Percentiles rank a stretch among this genome's conserved stretches.
phyloP scores from a whole-genome alignment of 2,113 vertebrate genomes.

The Ceyx cyanopectus region DNA sequence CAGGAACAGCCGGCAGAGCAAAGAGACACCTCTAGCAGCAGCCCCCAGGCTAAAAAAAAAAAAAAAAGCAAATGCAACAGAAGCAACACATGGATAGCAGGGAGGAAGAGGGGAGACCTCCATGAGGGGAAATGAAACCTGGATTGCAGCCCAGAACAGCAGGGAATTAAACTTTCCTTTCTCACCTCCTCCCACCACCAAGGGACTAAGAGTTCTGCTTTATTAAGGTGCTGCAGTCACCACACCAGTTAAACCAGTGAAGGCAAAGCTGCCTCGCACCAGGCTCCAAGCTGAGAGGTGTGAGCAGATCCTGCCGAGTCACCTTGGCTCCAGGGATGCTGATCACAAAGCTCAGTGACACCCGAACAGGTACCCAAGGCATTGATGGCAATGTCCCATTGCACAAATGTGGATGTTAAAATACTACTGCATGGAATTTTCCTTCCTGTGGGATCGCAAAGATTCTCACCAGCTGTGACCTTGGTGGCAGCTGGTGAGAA shows the following conservation, averaged over 20 bases:
- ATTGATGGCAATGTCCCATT: rapidly evolving
- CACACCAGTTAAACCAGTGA: rapidly evolving
- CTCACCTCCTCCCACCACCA: background rate
- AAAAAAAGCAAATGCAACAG: background rate
- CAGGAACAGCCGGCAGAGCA: constrained; percentile 39
- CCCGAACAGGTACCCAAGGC: background rate
- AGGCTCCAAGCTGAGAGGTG: background rate
- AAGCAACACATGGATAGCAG: background rate
- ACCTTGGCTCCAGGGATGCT: rapidly evolving
- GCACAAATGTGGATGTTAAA: too few relatives aligned
- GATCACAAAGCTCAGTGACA: rapidly evolving
- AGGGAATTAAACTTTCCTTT: background rate
- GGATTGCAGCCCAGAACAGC: background rate
- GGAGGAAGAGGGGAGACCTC: background rate
- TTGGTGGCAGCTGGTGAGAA: too few relatives aligned
- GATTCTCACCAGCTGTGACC: too few relatives aligned
- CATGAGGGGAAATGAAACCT: background rate
- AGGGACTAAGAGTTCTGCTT: background rate
- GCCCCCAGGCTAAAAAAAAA: background rate
- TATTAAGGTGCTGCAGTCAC: background rate
- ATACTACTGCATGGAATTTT: too few relatives aligned
- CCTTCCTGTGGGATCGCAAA: too few relatives aligned
- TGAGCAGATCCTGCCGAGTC: background rate
- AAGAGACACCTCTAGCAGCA: constrained; percentile 27
- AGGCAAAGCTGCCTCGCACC: background rate